Evolutionary conservation across 2,888 invertebrate species (phyloP).

Genomic region (Pyrocoelia pectoralis): DNA sequence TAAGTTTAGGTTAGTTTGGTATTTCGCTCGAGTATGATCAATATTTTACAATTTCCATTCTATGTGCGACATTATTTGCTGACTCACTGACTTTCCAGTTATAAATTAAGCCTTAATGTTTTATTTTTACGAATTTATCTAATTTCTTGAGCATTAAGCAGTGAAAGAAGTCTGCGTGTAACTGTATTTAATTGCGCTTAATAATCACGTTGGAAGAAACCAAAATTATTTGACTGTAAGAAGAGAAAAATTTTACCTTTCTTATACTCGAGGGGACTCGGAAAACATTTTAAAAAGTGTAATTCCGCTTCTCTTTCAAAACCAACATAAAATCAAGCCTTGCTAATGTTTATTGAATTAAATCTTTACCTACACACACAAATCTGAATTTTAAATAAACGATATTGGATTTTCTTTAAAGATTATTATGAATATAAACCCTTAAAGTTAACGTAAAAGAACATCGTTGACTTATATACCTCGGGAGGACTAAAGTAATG

Average conservation of each 20-base stretch:
- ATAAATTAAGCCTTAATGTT: too few species aligned
- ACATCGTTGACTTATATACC: conserved; percentile 22
- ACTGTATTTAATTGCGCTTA: too few species aligned
- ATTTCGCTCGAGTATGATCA: not conserved
- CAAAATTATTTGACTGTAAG: too few species aligned
- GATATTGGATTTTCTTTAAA: not conserved
- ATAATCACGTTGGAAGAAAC: too few species aligned
- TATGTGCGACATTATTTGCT: not conserved
- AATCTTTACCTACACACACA: not conserved
- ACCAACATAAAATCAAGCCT: not conserved
- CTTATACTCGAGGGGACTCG: too few species aligned
- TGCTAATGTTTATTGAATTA: not conserved
- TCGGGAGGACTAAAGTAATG: conserved; percentile 24
- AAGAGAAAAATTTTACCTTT: too few species aligned
- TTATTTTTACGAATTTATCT: too few species aligned
- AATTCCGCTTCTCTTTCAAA: too few species aligned
- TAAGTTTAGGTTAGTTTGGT: not conserved
- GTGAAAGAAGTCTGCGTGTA: too few species aligned
- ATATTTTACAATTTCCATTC: not conserved
- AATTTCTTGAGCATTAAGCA: too few species aligned
- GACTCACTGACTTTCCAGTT: too few species aligned
- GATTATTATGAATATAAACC: not conserved
- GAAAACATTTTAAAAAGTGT: too few species aligned
- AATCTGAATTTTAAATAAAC: not conserved
- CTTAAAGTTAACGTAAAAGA: conserved; percentile 18